These are phyloP conservation scores for Biston betularia DNA, from an alignment of 2,888 invertebrate genomes.

Conservation along the genomic window DNA sequence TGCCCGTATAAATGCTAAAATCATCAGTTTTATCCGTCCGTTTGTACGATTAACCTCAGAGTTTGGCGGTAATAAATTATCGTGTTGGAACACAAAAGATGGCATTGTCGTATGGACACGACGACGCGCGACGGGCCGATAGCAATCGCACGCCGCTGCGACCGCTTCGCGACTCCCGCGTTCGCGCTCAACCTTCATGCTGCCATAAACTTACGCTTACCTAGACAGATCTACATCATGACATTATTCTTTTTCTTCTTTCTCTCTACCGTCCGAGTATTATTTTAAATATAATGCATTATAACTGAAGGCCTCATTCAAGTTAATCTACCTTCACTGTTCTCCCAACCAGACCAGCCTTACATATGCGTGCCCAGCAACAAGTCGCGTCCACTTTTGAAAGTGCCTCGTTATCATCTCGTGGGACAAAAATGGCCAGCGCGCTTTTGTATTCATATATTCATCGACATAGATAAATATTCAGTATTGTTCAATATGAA, in stretches of 20 bases:
- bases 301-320: neutral
- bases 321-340: neutral
- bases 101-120: slow-evolving; percentile 80
- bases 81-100: slow-evolving; percentile 82
- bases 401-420: slow-evolving; percentile 18
- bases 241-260: slow-evolving; percentile 28
- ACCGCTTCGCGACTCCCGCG: slow-evolving; percentile 42
- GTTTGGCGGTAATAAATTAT: slow-evolving; percentile 82
- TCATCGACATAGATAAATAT: slow-evolving; percentile 42
- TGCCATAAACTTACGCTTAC: slow-evolving; percentile 38
- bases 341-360: neutral
- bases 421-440: slow-evolving; percentile 25
- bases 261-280: slow-evolving; percentile 3
- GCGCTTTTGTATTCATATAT: slow-evolving; percentile 25
- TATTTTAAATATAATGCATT: slow-evolving; percentile 7
- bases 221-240: slow-evolving; percentile 35
- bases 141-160: slow-evolving; percentile 66
- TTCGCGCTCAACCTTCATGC: slow-evolving; percentile 44
- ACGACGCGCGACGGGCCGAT: slow-evolving; percentile 79
- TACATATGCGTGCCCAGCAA: slow-evolving; percentile 7
- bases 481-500: slow-evolving; percentile 45
- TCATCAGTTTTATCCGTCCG: slow-evolving; percentile 68
- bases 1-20: slow-evolving; percentile 66
- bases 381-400: slow-evolving; percentile 10
- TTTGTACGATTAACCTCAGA: slow-evolving; percentile 65